Conservation (phyloP, 2,113 vertebrate species). For the Sialia sialis region DNA sequence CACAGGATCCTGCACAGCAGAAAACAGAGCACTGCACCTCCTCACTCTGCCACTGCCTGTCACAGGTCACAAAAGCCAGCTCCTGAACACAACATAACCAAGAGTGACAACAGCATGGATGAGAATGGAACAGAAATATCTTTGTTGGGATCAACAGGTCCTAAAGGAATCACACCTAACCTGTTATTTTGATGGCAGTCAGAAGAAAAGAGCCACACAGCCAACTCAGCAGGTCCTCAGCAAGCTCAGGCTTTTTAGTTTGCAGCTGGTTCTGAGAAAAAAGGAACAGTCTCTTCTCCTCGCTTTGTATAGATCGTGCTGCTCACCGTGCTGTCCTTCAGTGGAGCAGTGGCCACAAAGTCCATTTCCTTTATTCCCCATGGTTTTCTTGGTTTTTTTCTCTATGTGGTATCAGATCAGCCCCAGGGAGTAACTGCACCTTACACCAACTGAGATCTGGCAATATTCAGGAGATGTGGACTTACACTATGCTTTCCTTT, state of each 20-base stretch:
- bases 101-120: not conserved
- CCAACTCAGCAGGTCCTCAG: not conserved
- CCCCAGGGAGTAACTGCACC: not conserved
- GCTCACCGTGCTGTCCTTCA: not conserved
- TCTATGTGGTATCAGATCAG: not conserved
- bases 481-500: not conserved
- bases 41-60: not conserved
- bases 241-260: not conserved
- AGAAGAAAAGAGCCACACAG: not conserved
- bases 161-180: conserved; percentile 14
- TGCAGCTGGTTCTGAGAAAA: not conserved
- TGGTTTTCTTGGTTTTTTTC: not conserved
- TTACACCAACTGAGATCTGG: not conserved
- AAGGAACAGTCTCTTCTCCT: not conserved
- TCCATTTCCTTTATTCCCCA: not conserved
- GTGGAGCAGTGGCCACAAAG: not conserved
- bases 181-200: not conserved
- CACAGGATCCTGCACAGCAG: not conserved
- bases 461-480: not conserved
- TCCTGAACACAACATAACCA: not conserved
- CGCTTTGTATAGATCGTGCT: fast-evolving
- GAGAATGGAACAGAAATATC: not conserved
- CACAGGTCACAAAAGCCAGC: not conserved
- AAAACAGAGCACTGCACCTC: not conserved
- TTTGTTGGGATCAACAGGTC: not conserved